Evolutionary conservation across 2,797 vertebrate genomes (phyloP).

Genomic region (Bucorvus abyssinicus): DNA sequence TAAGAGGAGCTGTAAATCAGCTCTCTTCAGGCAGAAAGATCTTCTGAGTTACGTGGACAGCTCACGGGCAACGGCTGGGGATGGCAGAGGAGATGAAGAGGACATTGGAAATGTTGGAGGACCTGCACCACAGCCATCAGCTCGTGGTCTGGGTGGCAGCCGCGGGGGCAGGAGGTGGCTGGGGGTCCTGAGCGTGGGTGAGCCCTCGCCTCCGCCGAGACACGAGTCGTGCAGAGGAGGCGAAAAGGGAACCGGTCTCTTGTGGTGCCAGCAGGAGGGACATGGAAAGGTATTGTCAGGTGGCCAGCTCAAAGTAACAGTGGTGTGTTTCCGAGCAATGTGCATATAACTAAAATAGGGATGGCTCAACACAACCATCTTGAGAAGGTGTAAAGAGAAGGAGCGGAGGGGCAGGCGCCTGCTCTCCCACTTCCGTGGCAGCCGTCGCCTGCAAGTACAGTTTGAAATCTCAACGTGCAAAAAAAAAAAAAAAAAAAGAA

Average conservation of each 20-base stretch:
- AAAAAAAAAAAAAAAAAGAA: neutral
- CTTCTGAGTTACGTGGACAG: neutral
- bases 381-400: neutral
- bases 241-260: neutral
- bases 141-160: accelerated
- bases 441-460: neutral
- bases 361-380: accelerated
- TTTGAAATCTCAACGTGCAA: accelerated
- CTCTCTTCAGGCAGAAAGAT: neutral
- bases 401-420: accelerated
- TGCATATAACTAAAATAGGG: too few species aligned
- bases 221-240: accelerated
- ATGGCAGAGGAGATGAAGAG: neutral
- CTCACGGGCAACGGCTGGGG: neutral
- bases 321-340: accelerated
- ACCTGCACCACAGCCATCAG: accelerated
- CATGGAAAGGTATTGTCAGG: accelerated
- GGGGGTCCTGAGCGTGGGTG: accelerated
- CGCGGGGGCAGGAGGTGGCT: neutral
- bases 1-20: neutral
- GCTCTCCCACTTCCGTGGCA: neutral
- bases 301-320: neutral
- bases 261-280: neutral
- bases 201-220: accelerated
- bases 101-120: neutral